Base-by-base conservation (phyloP, 2,888 invertebrate genomes). In the Melinaea menophilus region DNA sequence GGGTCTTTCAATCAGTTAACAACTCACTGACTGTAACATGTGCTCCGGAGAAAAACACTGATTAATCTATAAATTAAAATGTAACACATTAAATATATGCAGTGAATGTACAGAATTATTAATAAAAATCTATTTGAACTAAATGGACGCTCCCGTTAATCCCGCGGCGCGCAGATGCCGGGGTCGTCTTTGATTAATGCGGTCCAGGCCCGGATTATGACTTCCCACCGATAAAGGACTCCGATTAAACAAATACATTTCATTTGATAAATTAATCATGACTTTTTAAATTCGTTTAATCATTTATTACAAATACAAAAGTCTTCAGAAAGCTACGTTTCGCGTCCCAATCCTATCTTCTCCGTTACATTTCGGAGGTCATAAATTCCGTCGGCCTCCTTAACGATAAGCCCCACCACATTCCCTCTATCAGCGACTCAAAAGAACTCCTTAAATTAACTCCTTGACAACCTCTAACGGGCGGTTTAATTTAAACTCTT, bases 401-500 rank as follows among this genome's bases (percentile, higher is more conserved):
- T 56, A 34, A 56, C 56, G 51, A 58, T 64, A 63, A 64, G 62
- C 58, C 13, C 57, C n/a, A 51, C 35, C 62, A 58, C 51, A 64
- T 56, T 56, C 59, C 31, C 56, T 67, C 65, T 66, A 70, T 69
- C 66, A 67, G 45, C 63, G 58, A 70, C 66, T 65, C 67, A 63
- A 70, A 68, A 67, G 72, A 79, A 79, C 74, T 77, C 75, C 73
- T 70, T 79, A 78, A 85, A 85, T 79, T 78, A 82, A 79, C 82
- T 79, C 82, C 84, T 81, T 82, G 86, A 87, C 85, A 85, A 75
- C 80, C 81, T 73, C 70, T 75, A 73, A 72, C 75, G 77, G 73
- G 69, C 69, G 74, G 78, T 64, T 82, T 88, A 89, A 87, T 80
- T 90, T 84, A 88, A 81, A 78, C 83, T 86, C 83, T 77, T 82